These are phyloP conservation scores for Spizella passerina DNA, from an alignment of 2,797 vertebrate species.

Conservation along the genomic window DNA sequence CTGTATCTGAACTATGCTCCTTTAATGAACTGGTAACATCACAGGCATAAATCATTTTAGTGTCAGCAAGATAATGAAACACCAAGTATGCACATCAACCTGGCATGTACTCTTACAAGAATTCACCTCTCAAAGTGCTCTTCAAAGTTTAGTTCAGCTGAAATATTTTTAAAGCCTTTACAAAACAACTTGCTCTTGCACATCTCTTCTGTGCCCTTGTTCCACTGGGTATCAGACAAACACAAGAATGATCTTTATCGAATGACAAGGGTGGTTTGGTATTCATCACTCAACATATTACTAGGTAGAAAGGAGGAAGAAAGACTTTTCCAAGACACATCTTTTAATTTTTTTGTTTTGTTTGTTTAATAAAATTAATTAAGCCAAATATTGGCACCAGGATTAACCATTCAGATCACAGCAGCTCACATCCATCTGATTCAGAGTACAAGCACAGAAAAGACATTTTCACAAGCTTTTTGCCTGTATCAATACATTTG, in stretches of 20 bases:
- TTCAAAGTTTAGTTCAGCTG: background rate
- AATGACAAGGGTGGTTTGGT: background rate
- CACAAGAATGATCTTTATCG: background rate
- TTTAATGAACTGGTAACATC: background rate
- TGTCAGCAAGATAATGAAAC: background rate
- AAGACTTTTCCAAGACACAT: too few relatives aligned
- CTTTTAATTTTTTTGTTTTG: background rate
- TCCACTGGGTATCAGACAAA: background rate
- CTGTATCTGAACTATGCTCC: background rate
- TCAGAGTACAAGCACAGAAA: background rate
- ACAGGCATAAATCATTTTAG: background rate
- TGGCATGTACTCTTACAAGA: background rate
- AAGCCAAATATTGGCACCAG: background rate
- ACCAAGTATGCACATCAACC: background rate
- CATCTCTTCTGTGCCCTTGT: background rate
- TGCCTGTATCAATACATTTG: background rate
- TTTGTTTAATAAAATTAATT: background rate
- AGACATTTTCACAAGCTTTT: background rate
- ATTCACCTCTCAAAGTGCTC: background rate
- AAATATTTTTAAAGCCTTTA: background rate
- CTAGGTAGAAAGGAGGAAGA: background rate
- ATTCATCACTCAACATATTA: background rate
- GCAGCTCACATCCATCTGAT: background rate
- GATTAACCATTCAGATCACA: background rate
- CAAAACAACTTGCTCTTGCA: background rate